A percentile compares a stretch with the other conserved stretches of the same genome.
These are phyloP conservation scores for Ciconia maguari DNA, from an alignment of 2,113 vertebrate species.

Conservation along the genomic window DNA sequence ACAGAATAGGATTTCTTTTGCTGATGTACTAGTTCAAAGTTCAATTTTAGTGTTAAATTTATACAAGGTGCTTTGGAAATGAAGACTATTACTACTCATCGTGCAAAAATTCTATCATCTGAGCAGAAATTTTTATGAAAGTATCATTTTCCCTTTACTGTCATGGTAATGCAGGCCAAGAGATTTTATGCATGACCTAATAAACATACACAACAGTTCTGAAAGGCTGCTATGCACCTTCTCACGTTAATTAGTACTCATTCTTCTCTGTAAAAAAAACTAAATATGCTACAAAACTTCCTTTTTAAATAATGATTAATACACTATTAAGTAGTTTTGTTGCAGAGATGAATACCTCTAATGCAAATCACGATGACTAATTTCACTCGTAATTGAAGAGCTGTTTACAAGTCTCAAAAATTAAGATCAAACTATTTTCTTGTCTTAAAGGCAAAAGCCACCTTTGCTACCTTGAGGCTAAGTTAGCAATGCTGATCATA, in stretches of 20 bases:
- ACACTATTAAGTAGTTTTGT: not conserved
- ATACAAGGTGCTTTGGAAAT: conserved; percentile 30
- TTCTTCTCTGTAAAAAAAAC: not conserved
- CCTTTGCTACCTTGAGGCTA: not conserved
- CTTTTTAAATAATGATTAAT: not conserved
- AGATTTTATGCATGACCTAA: not conserved
- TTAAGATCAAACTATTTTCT: not conserved
- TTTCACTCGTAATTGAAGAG: not conserved
- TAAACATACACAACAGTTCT: not conserved
- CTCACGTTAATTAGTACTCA: not conserved
- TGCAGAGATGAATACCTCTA: not conserved
- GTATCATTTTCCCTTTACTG: not conserved
- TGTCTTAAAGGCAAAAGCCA: not conserved
- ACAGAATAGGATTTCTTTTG: not conserved
- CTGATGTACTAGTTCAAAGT: not conserved
- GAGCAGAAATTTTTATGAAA: not conserved
- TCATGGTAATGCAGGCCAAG: not conserved
- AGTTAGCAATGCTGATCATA: not conserved
- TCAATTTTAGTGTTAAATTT: not conserved
- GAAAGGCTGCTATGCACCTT: not conserved
- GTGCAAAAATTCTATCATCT: not conserved
- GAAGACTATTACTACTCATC: not conserved
- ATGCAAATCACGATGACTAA: not conserved
- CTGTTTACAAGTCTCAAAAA: not conserved
- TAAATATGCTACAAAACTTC: not conserved